Evolutionary conservation across 2,797 vertebrate genomes (phyloP).

Genomic region (Pygocentrus nattereri): DNA sequence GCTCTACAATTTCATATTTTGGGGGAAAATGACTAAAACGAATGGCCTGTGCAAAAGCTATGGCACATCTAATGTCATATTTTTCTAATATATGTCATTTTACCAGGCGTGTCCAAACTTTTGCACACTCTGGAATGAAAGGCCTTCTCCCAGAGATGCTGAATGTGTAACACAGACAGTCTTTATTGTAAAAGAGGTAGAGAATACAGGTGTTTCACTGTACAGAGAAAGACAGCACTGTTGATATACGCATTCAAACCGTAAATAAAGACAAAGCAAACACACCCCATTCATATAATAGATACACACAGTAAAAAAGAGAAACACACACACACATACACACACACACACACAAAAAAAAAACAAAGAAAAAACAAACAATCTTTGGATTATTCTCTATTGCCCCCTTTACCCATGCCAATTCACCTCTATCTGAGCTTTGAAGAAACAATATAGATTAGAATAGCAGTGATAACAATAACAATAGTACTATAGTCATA

Average conservation of each 20-base stretch:
- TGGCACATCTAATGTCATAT: too few relatives aligned
- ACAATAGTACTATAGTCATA: constrained; percentile 75
- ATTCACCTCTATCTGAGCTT: constrained; percentile 73
- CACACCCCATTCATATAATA: constrained; percentile 69
- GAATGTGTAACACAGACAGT: constrained; percentile 81
- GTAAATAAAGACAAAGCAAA: constrained; percentile 69
- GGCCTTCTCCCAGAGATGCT: not conserved
- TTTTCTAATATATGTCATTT: too few relatives aligned
- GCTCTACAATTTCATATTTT: too few relatives aligned
- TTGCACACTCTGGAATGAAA: not conserved
- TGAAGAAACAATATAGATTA: constrained; percentile 70
- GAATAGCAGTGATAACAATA: constrained; percentile 73
- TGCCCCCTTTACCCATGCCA: constrained; percentile 75
- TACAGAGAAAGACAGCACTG: constrained; percentile 86
- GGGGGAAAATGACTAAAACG: too few relatives aligned
- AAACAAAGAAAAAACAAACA: constrained; percentile 75
- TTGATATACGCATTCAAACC: constrained; percentile 80
- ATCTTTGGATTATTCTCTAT: constrained; percentile 87
- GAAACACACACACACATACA: constrained; percentile 41
- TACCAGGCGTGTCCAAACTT: too few relatives aligned
- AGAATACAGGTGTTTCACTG: constrained; percentile 88
- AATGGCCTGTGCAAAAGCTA: too few relatives aligned
- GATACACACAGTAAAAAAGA: constrained; percentile 73
- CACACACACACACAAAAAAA: constrained; percentile 20
- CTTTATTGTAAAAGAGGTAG: constrained; percentile 91